phyloP scores from a whole-genome alignment of 2,888 invertebrate species.

The Zeuzera pyrina region DNA sequence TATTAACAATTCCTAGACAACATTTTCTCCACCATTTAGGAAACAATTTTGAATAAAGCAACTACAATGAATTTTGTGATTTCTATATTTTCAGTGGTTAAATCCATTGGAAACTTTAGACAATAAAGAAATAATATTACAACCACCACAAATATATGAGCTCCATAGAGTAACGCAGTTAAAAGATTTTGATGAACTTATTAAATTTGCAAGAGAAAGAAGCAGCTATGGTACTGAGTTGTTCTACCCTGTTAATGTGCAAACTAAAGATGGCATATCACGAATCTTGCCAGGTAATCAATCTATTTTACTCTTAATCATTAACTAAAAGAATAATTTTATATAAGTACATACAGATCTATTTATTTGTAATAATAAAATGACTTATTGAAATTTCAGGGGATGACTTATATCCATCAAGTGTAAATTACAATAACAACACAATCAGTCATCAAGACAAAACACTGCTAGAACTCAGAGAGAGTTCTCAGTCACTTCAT shows the following conservation, averaged over 20 bases:
- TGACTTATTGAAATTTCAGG: constrained; percentile 64
- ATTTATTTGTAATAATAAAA: too few relatives aligned
- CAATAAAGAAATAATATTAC: constrained; percentile 60
- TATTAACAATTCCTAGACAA: too few relatives aligned
- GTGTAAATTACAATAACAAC: constrained; percentile 42
- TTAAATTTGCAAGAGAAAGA: constrained; percentile 72
- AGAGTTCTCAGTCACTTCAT: constrained; percentile 32
- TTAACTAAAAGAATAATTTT: too few relatives aligned
- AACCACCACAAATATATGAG: constrained; percentile 87
- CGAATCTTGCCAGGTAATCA: constrained; percentile 75
- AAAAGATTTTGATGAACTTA: constrained; percentile 67
- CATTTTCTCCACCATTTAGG: too few relatives aligned
- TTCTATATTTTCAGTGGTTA: constrained; percentile 75
- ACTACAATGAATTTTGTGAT: not conserved
- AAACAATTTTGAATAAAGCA: too few relatives aligned
- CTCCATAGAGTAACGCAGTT: constrained; percentile 75
- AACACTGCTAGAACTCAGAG: constrained; percentile 44
- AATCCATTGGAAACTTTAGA: constrained; percentile 67
- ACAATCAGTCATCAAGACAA: constrained; percentile 30
- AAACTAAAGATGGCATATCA: constrained; percentile 73
- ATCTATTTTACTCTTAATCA: too few relatives aligned
- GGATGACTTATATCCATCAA: constrained; percentile 56
- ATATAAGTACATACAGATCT: too few relatives aligned
- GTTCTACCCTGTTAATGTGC: constrained; percentile 65
- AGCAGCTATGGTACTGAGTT: constrained; percentile 68